phyloP scores from a whole-genome alignment of 1,140 invertebrate species.

The Antheraea pernyi region DNA sequence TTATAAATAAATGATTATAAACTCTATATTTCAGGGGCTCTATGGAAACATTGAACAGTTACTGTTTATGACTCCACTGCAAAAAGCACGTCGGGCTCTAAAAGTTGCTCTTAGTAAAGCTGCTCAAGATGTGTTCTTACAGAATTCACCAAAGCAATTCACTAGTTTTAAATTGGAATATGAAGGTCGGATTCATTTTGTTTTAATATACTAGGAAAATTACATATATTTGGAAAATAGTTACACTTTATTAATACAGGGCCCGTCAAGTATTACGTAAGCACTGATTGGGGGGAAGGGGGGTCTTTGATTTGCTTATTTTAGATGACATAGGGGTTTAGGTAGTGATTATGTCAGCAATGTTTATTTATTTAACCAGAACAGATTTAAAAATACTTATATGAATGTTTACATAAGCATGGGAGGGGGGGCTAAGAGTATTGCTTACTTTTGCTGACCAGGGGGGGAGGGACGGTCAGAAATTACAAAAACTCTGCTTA shows the following conservation, averaged over 20 bases:
- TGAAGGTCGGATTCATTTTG: slow-evolving; percentile 42
- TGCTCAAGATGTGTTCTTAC: slow-evolving; percentile 50
- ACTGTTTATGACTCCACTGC: slow-evolving; percentile 53
- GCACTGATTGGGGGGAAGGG: too few species aligned
- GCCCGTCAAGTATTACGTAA: too few species aligned
- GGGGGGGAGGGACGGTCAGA: too few species aligned
- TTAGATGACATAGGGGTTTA: too few species aligned
- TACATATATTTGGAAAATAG: background rate
- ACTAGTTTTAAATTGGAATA: slow-evolving; percentile 38
- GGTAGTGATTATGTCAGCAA: too few species aligned
- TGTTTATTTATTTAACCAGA: too few species aligned
- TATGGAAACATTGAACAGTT: slow-evolving; percentile 43
- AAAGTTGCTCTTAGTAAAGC: slow-evolving; percentile 61
- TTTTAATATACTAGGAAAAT: background rate
- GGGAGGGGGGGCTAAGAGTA: too few species aligned
- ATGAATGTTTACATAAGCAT: too few species aligned
- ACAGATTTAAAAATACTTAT: too few species aligned
- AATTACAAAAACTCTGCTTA: too few species aligned
- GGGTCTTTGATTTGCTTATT: too few species aligned
- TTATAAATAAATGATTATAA: background rate
- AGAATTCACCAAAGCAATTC: slow-evolving; percentile 44
- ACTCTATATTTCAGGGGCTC: slow-evolving; percentile 35
- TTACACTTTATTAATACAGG: background rate
- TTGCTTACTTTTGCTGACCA: too few species aligned
- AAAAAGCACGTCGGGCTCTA: slow-evolving; percentile 63